Conservation (phyloP, 2,888 invertebrate species). For the Eurytoma californica region DNA sequence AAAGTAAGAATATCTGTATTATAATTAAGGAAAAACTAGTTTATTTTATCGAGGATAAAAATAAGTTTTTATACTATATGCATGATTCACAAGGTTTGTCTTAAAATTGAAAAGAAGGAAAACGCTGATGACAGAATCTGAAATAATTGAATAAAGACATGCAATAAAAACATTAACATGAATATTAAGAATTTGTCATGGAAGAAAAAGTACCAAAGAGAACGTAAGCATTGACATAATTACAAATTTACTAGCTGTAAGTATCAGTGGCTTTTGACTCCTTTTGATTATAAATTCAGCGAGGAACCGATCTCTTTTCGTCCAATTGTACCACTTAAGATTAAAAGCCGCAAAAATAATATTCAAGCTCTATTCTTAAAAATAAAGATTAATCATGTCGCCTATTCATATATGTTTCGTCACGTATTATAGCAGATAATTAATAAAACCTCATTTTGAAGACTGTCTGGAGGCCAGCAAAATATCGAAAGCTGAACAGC, state of each 20-base stretch:
- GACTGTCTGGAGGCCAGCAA: slow-evolving; percentile 57
- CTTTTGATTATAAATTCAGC: slow-evolving; percentile 1
- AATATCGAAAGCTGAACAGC: slow-evolving; percentile 52
- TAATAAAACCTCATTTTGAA: slow-evolving; percentile 52
- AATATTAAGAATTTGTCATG: no score
- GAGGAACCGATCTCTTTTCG: neutral
- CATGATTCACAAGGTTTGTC: slow-evolving; percentile 16
- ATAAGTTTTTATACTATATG: neutral
- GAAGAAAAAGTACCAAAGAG: slow-evolving; percentile 2
- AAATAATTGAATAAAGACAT: neutral
- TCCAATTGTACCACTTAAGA: slow-evolving; percentile 19
- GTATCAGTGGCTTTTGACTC: slow-evolving; percentile 12
- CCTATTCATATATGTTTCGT: no score
- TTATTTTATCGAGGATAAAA: no score
- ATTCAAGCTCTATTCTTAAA: no score
- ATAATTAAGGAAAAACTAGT: no score
- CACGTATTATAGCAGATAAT: no score
- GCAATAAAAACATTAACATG: neutral
- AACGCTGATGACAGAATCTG: slow-evolving; percentile 33
- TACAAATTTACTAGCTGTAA: slow-evolving; percentile 7
- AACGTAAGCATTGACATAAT: slow-evolving; percentile 3
- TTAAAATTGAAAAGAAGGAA: slow-evolving; percentile 34
- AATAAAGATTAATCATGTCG: no score
- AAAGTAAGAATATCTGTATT: no score
- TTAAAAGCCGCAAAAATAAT: no score